These are phyloP conservation scores for Vespertilio murinus DNA, from an alignment of 2,797 vertebrate genomes.

Conservation along the genomic window DNA sequence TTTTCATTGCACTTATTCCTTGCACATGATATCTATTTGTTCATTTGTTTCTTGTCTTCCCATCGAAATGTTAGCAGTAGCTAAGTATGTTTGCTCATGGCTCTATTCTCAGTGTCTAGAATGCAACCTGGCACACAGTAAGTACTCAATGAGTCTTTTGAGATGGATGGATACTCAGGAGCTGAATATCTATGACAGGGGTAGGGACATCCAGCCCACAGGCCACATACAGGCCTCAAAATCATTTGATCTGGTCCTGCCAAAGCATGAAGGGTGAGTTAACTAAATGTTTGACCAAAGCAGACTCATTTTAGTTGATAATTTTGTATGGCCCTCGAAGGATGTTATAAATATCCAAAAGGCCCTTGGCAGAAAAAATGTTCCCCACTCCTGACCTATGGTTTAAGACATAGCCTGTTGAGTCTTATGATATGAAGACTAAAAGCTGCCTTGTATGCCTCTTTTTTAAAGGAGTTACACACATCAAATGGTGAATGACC, in stretches of 20 bases:
- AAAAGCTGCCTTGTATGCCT: not conserved
- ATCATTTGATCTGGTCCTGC: no score
- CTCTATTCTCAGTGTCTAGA: not conserved
- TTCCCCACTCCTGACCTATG: not conserved
- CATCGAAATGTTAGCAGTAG: not conserved
- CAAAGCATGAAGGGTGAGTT: no score
- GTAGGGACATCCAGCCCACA: no score
- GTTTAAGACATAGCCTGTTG: not conserved
- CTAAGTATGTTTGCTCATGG: not conserved
- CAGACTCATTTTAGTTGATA: no score
- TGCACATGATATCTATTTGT: not conserved
- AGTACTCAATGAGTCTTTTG: constrained; percentile 35
- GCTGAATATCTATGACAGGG: not conserved
- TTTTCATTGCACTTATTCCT: not conserved
- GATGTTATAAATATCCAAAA: no score
- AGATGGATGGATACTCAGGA: not conserved
- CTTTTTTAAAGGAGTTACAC: not conserved
- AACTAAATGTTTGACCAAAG: no score
- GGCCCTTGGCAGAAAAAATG: no score
- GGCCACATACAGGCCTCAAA: no score
- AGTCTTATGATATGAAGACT: not conserved
- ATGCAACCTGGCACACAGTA: not conserved
- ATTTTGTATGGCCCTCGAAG: no score
- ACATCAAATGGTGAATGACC: not conserved
- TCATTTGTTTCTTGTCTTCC: not conserved